Conservation (phyloP, 1,140 invertebrate genomes). For the Gryllus bimaculatus region DNA sequence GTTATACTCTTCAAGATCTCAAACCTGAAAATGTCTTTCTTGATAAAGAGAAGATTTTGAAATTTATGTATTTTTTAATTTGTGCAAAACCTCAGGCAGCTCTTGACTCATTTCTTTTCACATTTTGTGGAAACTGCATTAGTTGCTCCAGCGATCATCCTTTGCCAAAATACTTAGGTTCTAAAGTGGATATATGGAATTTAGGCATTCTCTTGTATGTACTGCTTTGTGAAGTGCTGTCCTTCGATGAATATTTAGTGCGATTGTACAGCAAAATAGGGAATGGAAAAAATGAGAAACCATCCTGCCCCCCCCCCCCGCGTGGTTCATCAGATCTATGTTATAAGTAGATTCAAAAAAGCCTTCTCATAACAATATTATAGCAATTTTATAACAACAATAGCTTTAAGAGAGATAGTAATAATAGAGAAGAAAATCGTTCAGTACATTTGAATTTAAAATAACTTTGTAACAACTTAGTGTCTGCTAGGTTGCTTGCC, state of each 20-base stretch:
- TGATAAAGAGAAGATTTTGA: constrained; percentile 68
- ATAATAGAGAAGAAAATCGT: too few species aligned
- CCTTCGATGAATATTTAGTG: constrained; percentile 66
- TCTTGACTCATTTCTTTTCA: constrained; percentile 53
- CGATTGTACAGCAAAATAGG: constrained; percentile 67
- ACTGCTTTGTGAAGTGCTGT: constrained; percentile 62
- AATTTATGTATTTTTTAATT: constrained; percentile 84
- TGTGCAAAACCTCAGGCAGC: constrained; percentile 70
- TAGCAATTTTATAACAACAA: too few species aligned
- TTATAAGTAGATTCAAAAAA: constrained; percentile 65
- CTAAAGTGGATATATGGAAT: constrained; percentile 68
- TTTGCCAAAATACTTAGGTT: constrained; percentile 44
- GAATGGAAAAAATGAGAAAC: constrained; percentile 66
- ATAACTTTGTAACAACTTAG: too few species aligned
- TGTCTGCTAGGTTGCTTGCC: too few species aligned
- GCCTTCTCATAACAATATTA: too few species aligned
- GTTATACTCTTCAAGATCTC: constrained; percentile 71
- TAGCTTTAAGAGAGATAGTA: too few species aligned
- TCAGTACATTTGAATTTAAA: too few species aligned
- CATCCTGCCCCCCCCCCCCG: constrained; percentile 55
- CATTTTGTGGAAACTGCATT: constrained; percentile 78
- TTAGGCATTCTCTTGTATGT: constrained; percentile 71
- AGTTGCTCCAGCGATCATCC: constrained; percentile 53
- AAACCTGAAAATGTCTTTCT: constrained; percentile 81
- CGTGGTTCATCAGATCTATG: constrained; percentile 55